Evolutionary conservation across 2,797 vertebrate genomes (phyloP).

Genomic region (Corythornis leucogaster): DNA sequence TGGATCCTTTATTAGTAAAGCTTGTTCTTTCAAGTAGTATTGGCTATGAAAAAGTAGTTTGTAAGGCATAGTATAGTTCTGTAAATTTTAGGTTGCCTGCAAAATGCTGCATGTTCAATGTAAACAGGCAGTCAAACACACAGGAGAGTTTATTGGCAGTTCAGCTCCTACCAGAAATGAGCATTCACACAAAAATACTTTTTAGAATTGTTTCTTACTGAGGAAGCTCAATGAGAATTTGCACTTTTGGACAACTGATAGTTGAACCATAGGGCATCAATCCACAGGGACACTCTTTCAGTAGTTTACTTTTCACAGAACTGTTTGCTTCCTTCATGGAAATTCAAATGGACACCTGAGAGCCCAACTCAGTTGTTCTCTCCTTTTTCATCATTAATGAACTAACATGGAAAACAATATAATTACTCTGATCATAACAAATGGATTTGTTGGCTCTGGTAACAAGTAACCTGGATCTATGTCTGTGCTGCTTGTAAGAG

Average conservation of each 20-base stretch:
- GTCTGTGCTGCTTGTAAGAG: neutral
- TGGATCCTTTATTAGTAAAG: slow-evolving; percentile 24
- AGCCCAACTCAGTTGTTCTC: neutral
- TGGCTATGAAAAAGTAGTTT: neutral
- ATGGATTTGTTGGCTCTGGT: neutral
- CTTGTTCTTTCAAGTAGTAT: neutral
- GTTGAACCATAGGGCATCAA: neutral
- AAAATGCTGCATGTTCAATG: neutral
- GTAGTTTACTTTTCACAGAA: neutral
- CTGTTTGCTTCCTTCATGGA: neutral
- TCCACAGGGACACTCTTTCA: rapidly evolving
- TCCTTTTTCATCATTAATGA: neutral
- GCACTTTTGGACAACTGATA: neutral
- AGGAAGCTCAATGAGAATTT: neutral
- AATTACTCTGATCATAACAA: neutral
- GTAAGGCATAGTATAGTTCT: neutral
- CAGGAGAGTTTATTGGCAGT: neutral
- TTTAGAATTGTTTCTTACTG: neutral
- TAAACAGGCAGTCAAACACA: neutral
- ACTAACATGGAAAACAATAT: neutral
- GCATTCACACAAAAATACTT: neutral
- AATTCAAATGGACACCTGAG: neutral
- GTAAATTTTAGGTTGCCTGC: neutral
- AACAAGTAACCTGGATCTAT: neutral
- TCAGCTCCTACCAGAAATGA: neutral